Evolutionary conservation across 2,113 vertebrate genomes (phyloP).

Genomic region (Halichoerus grypus): DNA sequence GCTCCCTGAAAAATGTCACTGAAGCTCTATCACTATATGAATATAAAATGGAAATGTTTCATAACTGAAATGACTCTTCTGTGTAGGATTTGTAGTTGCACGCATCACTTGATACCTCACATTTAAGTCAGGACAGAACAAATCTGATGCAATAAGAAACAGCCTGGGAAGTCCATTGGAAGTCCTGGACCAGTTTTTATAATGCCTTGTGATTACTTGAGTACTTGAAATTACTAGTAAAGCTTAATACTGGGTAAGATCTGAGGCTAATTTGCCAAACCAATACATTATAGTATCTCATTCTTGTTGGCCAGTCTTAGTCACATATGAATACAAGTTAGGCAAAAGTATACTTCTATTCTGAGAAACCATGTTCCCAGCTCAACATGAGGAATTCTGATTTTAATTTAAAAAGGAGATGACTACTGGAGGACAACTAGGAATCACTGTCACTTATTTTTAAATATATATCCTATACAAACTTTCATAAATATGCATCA

Average conservation of each 20-base stretch:
- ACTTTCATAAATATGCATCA: not conserved
- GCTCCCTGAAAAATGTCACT: not conserved
- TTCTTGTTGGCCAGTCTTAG: not conserved
- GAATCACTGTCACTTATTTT: not conserved
- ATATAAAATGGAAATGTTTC: not conserved
- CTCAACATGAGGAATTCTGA: not conserved
- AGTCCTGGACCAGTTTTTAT: not conserved
- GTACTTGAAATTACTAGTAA: not conserved
- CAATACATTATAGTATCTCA: not conserved
- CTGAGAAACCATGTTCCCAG: not conserved
- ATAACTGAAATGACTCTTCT: not conserved
- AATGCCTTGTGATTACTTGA: not conserved
- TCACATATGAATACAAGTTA: not conserved
- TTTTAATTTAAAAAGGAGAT: not conserved
- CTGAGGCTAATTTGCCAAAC: not conserved
- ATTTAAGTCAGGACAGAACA: not conserved
- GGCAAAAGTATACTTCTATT: not conserved
- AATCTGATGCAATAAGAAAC: not conserved
- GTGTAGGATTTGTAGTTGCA: not conserved
- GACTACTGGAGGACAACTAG: not conserved
- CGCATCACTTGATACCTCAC: not conserved
- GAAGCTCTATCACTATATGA: not conserved
- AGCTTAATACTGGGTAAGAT: not conserved
- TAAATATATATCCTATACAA: not conserved
- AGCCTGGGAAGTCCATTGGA: not conserved